phyloP scores from a whole-genome alignment of 1,140 invertebrate genomes.

The Meloidogyne floridensis region DNA sequence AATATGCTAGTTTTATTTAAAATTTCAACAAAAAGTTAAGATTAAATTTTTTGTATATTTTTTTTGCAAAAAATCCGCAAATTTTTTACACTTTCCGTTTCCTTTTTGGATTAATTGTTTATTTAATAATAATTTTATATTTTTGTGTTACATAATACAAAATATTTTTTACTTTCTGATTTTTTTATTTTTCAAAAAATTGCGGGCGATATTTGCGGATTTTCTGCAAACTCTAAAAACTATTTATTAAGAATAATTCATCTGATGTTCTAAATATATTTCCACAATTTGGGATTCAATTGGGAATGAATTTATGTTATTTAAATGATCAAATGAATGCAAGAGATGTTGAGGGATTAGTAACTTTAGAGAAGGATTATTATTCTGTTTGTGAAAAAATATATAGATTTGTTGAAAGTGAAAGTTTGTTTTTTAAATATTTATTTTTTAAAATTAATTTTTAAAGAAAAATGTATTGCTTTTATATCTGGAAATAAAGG shows the following conservation, averaged over 20 bases:
- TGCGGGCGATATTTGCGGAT: background rate
- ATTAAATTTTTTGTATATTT: too few species aligned
- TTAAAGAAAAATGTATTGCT: slow-evolving; percentile 16
- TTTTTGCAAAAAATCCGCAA: too few species aligned
- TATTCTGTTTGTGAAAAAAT: slow-evolving; percentile 12
- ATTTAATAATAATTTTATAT: too few species aligned
- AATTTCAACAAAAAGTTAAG: too few species aligned
- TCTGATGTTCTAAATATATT: background rate
- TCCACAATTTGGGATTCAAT: slow-evolving; percentile 8
- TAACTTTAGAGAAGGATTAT: slow-evolving; percentile 5
- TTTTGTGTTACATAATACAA: too few species aligned
- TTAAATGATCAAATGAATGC: background rate
- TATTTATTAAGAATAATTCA: background rate
- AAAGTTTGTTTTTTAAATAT: background rate
- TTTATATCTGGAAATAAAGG: slow-evolving; percentile 41
- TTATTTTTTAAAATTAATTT: background rate
- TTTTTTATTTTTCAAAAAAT: background rate
- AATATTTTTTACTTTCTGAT: too few species aligned
- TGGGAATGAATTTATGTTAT: background rate
- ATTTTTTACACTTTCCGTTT: too few species aligned
- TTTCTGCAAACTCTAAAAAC: background rate
- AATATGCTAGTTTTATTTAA: too few species aligned
- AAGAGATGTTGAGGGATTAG: background rate
- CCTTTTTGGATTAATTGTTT: too few species aligned
- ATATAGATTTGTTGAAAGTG: background rate